Evolutionary conservation across 2,113 vertebrate genomes (phyloP).

Genomic region (Baryphthengus martii): DNA sequence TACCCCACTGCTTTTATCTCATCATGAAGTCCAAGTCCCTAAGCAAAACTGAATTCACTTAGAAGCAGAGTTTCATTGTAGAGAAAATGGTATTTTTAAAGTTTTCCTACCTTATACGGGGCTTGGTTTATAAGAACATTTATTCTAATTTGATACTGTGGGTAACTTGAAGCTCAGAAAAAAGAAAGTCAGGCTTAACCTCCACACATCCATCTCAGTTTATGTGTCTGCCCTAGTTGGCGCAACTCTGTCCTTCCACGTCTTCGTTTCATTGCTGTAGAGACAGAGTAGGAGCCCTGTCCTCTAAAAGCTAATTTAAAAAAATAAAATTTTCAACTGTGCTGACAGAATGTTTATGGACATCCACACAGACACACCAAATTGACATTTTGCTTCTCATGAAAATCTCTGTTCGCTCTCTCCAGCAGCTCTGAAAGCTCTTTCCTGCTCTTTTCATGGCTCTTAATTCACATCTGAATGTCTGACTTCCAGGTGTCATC

Average conservation of each 20-base stretch:
- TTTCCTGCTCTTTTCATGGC: not conserved
- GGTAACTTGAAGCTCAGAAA: not conserved
- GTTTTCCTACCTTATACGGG: not conserved
- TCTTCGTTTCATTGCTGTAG: not conserved
- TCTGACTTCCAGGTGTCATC: not conserved
- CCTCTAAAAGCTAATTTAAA: not conserved
- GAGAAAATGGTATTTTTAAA: not conserved
- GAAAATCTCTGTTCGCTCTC: not conserved
- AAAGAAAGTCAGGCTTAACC: not conserved
- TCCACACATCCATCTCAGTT: not conserved
- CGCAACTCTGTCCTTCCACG: not conserved
- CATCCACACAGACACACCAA: not conserved
- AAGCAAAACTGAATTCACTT: not conserved
- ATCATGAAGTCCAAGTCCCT: not conserved
- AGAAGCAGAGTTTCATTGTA: not conserved
- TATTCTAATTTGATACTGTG: not conserved
- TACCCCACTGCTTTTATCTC: not conserved
- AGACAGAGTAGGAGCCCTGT: not conserved
- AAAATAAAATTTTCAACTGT: not conserved
- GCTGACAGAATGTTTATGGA: not conserved
- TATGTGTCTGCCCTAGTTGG: not conserved
- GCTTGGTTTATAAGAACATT: not conserved
- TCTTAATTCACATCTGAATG: not conserved
- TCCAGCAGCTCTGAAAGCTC: not conserved
- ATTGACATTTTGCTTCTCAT: not conserved